Percentiles rank a stretch among this genome's conserved stretches.
phyloP scores from a whole-genome alignment of 2,113 vertebrate species.

The Heloderma charlesbogerti region DNA sequence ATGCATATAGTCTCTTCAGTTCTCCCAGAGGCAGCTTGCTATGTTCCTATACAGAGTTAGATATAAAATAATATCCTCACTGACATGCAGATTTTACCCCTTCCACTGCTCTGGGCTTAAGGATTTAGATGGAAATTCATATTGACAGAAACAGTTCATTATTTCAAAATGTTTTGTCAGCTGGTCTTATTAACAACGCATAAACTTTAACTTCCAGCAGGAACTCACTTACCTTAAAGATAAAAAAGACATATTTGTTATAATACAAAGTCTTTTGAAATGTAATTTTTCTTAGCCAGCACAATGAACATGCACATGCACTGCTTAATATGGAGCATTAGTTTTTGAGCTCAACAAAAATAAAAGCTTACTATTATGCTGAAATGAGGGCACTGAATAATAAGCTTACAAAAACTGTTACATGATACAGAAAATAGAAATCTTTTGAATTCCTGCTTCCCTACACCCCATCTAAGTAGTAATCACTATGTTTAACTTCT shows the following conservation, averaged over 20 bases:
- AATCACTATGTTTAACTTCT: neutral
- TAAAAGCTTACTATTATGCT: slow-evolving; percentile 31
- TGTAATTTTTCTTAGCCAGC: slow-evolving; percentile 51
- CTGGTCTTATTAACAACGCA: neutral
- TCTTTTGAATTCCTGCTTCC: neutral
- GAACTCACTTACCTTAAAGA: slow-evolving; percentile 75
- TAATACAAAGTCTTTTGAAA: slow-evolving; percentile 61
- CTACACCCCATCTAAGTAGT: neutral
- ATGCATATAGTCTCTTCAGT: neutral
- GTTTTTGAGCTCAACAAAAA: slow-evolving; percentile 49
- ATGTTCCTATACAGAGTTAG: neutral
- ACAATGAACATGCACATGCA: slow-evolving; percentile 78
- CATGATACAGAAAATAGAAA: slow-evolving; percentile 30
- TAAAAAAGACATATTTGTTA: slow-evolving; percentile 56
- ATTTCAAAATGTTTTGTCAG: neutral
- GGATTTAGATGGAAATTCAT: neutral
- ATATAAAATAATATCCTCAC: neutral
- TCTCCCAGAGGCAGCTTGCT: no score
- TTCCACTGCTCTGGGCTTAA: neutral
- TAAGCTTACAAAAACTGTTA: slow-evolving; percentile 40
- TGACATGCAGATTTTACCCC: neutral
- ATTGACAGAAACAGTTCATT: neutral
- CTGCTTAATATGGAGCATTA: slow-evolving; percentile 47
- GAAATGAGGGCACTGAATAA: slow-evolving; percentile 36
- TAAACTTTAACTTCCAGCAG: slow-evolving; percentile 24